Conservation (phyloP, 2,113 vertebrate genomes). For the Platichthys stellatus region DNA sequence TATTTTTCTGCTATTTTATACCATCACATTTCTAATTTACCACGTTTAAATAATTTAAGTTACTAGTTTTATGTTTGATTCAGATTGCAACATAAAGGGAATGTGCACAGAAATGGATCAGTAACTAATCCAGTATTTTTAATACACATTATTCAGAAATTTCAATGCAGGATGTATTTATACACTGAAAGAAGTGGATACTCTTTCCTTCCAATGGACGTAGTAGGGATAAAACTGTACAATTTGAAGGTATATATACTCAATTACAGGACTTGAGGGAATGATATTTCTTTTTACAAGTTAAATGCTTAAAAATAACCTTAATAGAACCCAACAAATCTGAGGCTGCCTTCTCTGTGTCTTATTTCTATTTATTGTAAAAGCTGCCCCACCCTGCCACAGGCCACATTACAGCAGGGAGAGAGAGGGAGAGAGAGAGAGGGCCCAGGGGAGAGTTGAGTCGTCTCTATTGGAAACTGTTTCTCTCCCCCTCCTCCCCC, state of each 20-base stretch:
- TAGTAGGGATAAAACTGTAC: not conserved
- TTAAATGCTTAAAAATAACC: not conserved
- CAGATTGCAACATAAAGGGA: no score
- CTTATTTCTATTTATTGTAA: conserved; percentile 27
- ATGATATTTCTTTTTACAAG: not conserved
- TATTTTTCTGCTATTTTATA: no score
- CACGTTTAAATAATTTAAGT: no score
- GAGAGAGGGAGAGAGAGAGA: not conserved
- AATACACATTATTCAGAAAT: no score
- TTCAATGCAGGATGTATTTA: no score
- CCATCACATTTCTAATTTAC: no score
- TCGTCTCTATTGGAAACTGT: conserved; percentile 21
- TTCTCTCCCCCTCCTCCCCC: conserved; percentile 1
- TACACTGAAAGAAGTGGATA: no score
- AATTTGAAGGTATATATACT: not conserved
- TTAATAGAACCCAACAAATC: not conserved
- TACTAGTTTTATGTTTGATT: not conserved
- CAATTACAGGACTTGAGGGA: not conserved
- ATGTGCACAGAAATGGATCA: no score
- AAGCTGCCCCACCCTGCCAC: conserved; percentile 57
- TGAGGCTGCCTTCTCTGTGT: not conserved
- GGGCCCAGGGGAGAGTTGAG: conserved; percentile 19
- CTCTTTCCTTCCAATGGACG: not conserved
- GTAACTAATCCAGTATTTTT: no score
- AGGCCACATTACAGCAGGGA: conserved; percentile 41